Evolutionary conservation across 2,797 vertebrate species (phyloP), one percentile per base, ranked within the genome.

Genomic region (Onychomys leucogaster): DNA sequence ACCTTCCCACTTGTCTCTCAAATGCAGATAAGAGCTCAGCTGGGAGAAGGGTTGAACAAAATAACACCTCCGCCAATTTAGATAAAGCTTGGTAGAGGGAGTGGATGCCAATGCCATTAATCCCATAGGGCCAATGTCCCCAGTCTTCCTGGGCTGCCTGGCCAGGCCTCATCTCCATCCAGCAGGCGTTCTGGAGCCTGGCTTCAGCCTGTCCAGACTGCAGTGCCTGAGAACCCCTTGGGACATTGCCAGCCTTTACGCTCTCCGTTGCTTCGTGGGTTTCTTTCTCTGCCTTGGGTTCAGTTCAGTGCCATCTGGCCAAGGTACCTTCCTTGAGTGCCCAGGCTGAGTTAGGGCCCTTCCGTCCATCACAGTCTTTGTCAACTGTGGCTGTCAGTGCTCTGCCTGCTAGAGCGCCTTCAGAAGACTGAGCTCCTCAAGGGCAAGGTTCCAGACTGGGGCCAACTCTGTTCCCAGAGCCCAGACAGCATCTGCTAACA

Each of bases 1-100:
- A 25, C 85, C 90, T 91, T 76, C 2, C 29, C 49, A 49, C 23
- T 90, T 84, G 93, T 96, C 96, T 91, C 55, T 95, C 87, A 85
- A 43, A 25, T 73, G 65, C 21, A 78, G 80, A 88, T 92, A 96
- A 94, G 89, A 87, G 21, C 8, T n/a, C 43, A 63, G 73, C 84
- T 78, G 23, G 67, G 85, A 95, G 61, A 77, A 96, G 59, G 17
- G 92, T 6, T 82, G 59, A 95, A 32, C 46, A 73, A 81, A 65
- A 55, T 73, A 67, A 69, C 78, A 17, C 84, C 80, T 32, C 32
- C 7, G 46, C 94, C 80, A 78, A 41, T 93, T 96, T 95, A 96
- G 91, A 94, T 94, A 93, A 85, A 91, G 63, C 34, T 11, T 57
- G 63, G 81, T 59, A 23, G 52, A n/a, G 27, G 82, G 59, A 63